phyloP scores from a whole-genome alignment of 2,113 vertebrate genomes.

The Laticauda colubrina region DNA sequence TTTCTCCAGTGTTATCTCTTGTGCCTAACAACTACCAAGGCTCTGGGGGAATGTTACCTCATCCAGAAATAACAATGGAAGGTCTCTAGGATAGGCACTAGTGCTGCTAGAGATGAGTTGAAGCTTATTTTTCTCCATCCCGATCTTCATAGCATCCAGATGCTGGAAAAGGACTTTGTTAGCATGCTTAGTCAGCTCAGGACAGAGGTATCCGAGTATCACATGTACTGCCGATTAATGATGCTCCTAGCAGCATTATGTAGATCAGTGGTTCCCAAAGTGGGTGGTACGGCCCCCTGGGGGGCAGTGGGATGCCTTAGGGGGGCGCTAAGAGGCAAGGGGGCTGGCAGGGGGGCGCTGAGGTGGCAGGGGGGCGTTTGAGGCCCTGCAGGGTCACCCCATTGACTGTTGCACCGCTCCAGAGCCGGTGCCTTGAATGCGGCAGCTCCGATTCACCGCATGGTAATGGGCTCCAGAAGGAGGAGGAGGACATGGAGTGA shows the following conservation, averaged over 20 bases:
- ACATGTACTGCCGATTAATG: background rate
- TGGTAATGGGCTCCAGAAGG: too few relatives aligned
- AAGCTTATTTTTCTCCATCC: background rate
- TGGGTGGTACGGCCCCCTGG: too few relatives aligned
- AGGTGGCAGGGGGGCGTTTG: too few relatives aligned
- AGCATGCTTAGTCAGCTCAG: background rate
- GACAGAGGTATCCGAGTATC: background rate
- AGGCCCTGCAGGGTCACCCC: too few relatives aligned
- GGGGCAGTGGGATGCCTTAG: too few relatives aligned
- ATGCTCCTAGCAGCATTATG: background rate
- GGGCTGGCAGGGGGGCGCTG: too few relatives aligned
- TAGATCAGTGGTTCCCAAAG: background rate
- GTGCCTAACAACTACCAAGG: background rate
- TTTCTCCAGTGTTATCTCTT: background rate
- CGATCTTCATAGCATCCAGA: background rate
- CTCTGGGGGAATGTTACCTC: background rate
- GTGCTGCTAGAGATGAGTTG: background rate
- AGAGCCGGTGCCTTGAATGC: too few relatives aligned
- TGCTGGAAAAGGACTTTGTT: background rate
- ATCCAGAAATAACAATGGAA: background rate
- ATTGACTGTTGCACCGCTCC: too few relatives aligned
- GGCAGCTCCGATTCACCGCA: too few relatives aligned
- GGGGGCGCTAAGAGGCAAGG: too few relatives aligned
- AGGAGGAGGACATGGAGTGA: too few relatives aligned
- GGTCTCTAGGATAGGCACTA: background rate